Evolutionary conservation across 92 coral and sea anemone genomes (phyloP), one percentile per base, ranked within the genome.

Genomic region (Bergia sp.): DNA sequence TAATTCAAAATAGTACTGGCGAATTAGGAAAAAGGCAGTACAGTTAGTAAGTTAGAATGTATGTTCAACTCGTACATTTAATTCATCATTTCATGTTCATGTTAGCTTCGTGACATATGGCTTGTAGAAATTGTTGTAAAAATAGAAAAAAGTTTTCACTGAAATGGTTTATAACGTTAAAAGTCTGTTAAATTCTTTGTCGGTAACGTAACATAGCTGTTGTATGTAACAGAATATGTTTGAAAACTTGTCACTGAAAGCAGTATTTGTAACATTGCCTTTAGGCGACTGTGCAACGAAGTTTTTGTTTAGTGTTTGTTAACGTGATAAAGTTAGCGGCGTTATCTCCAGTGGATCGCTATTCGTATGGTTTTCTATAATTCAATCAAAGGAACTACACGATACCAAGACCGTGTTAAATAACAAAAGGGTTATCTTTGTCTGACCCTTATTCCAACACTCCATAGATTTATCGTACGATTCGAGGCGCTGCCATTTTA

Each of bases 221-320:
- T 61, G 7, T 61, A 6, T 61, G 69, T 61, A 61, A 61, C 69
- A 8, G 29, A 61, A 61, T 61, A 61, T 61, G n/a, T 61, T 61
- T 61, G 69, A 61, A 61, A 61, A 18, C 69, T 18, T 23, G 23
- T 23, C 69, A 61, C 29, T 61, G n/a, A 4, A 16, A 18, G 29
- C 21, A 3, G 29, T 61, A 3, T 61, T 61, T 61, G n/a, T 61
- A 20, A 6, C 23, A 1, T 61, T 20, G 69, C 69, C 77, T 73
- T 1, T 7, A 73, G 77, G 77, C 43, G 41, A 20, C 42, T 36
- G 5, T 36, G 40, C 42, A 73, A 18, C 40, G 15, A 23, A 13
- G 18, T 37, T 23, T 73, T 73, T 73, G 77, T 73, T 73, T 37
- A 73, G n/a, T 73, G 77, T 73, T 73, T 73, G 77, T 73, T 73